phyloP scores from a whole-genome alignment of 2,888 invertebrate genomes.

The Torymus tubicola region DNA sequence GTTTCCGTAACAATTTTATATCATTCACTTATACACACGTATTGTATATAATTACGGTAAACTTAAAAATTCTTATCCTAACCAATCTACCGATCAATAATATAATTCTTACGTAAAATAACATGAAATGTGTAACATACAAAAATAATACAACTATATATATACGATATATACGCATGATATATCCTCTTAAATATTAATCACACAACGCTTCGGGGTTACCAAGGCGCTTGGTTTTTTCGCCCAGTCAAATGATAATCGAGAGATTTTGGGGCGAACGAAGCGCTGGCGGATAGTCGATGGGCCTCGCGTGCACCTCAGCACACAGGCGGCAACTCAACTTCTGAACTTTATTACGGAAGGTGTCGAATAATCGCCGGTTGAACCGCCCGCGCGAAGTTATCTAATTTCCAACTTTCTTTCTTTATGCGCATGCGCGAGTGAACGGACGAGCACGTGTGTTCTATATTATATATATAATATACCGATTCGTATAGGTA shows the following conservation, averaged over 20 bases:
- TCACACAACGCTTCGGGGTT: not conserved
- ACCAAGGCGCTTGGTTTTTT: not conserved
- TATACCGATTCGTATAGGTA: constrained; percentile 5
- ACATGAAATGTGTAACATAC: too few relatives aligned
- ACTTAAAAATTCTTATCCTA: too few relatives aligned
- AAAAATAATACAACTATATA: too few relatives aligned
- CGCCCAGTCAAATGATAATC: constrained; percentile 32
- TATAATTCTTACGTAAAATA: too few relatives aligned
- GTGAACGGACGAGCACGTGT: not conserved
- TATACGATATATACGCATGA: not conserved
- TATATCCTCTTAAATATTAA: not conserved
- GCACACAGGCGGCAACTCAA: constrained; percentile 27
- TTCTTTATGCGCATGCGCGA: constrained; percentile 22
- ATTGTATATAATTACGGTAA: too few relatives aligned
- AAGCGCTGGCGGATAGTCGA: constrained; percentile 48
- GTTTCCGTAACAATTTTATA: too few relatives aligned
- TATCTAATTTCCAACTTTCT: constrained; percentile 56
- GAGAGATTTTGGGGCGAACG: constrained; percentile 23
- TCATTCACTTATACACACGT: too few relatives aligned
- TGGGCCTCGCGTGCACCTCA: constrained; percentile 47
- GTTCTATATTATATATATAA: too few relatives aligned
- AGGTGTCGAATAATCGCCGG: constrained; percentile 60
- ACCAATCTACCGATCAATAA: too few relatives aligned
- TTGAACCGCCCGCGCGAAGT: constrained; percentile 44
- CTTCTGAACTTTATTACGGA: constrained; percentile 62